These are phyloP conservation scores for Oreochromis mossambicus DNA, from an alignment of 2,797 vertebrate species.

Conservation along the genomic window DNA sequence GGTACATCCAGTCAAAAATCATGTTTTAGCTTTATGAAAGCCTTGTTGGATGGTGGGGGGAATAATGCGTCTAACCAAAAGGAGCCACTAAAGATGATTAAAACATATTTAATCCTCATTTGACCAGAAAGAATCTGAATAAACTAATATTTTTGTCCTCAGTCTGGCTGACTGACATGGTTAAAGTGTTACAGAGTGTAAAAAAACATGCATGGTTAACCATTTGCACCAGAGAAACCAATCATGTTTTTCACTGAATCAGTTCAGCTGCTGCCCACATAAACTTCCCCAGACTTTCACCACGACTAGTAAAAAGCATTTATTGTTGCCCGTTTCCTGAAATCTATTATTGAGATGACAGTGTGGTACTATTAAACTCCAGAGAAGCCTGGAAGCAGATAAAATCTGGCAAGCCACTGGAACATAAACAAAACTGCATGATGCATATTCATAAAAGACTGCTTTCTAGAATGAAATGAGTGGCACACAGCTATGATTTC, in stretches of 20 bases:
- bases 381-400: slow-evolving; percentile 11
- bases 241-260: slow-evolving; percentile 2
- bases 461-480: slow-evolving; percentile 9
- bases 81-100: not conserved
- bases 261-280: not conserved
- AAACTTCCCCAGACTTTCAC: not conserved
- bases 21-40: not conserved
- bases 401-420: slow-evolving; percentile 14
- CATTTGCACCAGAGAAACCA: slow-evolving; percentile 1
- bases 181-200: not conserved
- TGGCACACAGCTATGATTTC: not conserved
- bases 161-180: not conserved
- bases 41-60: not conserved
- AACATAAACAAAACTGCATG: slow-evolving; percentile 21
- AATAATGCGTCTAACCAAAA: not conserved
- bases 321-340: not conserved
- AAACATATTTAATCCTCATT: not conserved
- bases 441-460: slow-evolving; percentile 26
- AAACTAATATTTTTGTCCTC: not conserved
- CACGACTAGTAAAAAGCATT: not conserved
- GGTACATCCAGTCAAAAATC: not conserved
- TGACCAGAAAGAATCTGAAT: not conserved
- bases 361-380: slow-evolving; percentile 4
- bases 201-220: not conserved
- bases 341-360: not conserved